Conservation (phyloP, 2,113 vertebrate species). For the Zapus hudsonius region DNA sequence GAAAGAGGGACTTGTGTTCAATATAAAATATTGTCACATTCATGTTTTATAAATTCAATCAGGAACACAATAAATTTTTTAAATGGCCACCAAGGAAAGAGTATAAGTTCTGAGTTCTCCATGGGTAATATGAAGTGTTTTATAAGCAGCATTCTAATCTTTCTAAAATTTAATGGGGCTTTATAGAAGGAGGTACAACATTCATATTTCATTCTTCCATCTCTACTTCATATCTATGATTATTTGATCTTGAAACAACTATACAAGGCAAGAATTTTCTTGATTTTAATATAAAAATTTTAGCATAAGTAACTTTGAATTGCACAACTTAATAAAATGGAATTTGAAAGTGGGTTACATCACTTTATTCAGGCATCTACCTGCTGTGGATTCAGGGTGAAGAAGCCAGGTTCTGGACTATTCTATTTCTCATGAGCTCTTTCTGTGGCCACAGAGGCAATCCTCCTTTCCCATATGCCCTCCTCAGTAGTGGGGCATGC, state of each 20-base stretch:
- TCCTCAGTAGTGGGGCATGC: neutral
- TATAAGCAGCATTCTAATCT: neutral
- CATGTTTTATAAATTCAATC: constrained; percentile 10
- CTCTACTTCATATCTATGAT: neutral
- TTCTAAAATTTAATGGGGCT: neutral
- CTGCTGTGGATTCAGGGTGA: neutral
- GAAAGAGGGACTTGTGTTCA: neutral
- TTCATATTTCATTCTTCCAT: too few relatives aligned
- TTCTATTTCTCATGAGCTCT: neutral
- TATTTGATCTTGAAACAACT: neutral
- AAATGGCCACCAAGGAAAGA: constrained; percentile 34
- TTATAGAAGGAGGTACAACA: neutral
- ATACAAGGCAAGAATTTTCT: neutral
- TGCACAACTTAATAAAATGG: neutral
- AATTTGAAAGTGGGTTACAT: constrained; percentile 32
- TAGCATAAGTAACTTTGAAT: constrained; percentile 12
- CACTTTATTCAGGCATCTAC: neutral
- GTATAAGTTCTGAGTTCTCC: neutral
- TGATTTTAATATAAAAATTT: constrained; percentile 49
- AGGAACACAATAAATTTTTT: constrained; percentile 24
- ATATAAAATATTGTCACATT: constrained; percentile 23
- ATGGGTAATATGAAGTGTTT: neutral
- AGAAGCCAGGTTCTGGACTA: neutral
- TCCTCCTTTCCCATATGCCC: neutral
- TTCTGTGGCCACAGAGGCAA: neutral